Evolutionary conservation across 2,888 invertebrate species (phyloP).

Genomic region (Cheilosia vulpina): DNA sequence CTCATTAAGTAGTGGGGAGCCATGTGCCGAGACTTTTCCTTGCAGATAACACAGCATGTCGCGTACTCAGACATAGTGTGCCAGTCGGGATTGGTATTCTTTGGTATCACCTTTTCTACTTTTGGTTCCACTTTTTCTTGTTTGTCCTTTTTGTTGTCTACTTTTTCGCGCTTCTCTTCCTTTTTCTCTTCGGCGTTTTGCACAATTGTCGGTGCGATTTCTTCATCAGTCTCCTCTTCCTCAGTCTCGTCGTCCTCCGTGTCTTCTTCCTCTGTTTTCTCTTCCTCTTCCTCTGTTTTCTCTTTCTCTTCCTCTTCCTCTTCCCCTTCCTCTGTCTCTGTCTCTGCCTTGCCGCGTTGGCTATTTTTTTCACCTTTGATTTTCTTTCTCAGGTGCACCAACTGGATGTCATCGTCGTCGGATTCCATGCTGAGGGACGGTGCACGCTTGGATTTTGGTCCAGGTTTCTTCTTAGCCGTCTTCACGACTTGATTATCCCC

Average conservation of each 20-base stretch:
- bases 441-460: conserved; percentile 44
- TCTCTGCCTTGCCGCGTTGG: too few species aligned
- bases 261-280: neutral
- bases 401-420: conserved; percentile 53
- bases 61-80: conserved; percentile 78
- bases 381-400: conserved; percentile 38
- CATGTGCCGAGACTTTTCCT: conserved; percentile 78
- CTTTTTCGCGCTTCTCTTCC: neutral
- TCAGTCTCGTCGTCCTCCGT: neutral
- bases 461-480: conserved; percentile 43
- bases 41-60: conserved; percentile 79
- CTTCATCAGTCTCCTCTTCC: neutral
- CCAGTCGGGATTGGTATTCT: conserved; percentile 78
- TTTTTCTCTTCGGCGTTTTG: neutral
- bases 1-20: conserved; percentile 78
- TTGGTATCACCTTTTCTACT: conserved; percentile 12
- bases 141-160: too few species aligned
- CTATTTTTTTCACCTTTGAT: conserved; percentile 8
- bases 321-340: neutral
- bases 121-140: neutral
- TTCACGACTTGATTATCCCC: neutral
- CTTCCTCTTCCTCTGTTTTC: neutral
- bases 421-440: conserved; percentile 17
- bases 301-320: neutral
- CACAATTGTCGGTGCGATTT: neutral